Base-by-base conservation (phyloP, 2,113 vertebrate species). In the Brachyistius frenatus region DNA sequence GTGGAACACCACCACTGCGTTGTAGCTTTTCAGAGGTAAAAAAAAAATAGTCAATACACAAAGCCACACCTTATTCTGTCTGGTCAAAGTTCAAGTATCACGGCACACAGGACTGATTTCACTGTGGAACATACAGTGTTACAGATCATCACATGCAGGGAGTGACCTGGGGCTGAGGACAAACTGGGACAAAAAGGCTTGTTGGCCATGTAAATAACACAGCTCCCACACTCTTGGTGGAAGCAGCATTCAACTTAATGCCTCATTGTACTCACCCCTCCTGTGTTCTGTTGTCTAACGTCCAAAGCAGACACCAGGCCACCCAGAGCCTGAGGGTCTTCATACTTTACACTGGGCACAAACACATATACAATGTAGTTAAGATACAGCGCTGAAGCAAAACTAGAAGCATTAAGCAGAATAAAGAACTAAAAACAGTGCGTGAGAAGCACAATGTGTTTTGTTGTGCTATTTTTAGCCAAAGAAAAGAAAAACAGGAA, bases 251-350 rank as follows among this genome's bases (percentile, higher is more conserved):
- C 69, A 75, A 77, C 56, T 32, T 35, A 69, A 88, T 52, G 86
- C 66, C 23, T 63, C 31, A 37, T 5, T 39, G 69, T 35, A 96
- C 98, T 95, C 95, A 99, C 98, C 97, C 94, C 96, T 92, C 94
- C 95, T 0, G 97, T 81, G 87, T 94, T 97, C 82, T 98, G 97
- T 90, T 98, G 97, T 81, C 96, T 96, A 82, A 95, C 93, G 71
- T 97, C 97, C 74, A 96, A 88, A 74, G 97, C 96, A 14, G 97
- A 96, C 0, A 95, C 94, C 33, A 98, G 89, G 76, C 97, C 93
- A 67, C 95, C 96, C 13, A 95, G 89, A 54, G 96, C 95, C 87
- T 97, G 96, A 0, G 98, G 96, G 33, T 98, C 97, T 87, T 99
- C 97, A 0, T 96, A 97, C 5, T 95, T 97, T 73, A 97, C 96